A percentile compares a stretch with the other conserved stretches of the same genome.
Conservation (phyloP, 1,140 invertebrate species). For the Neomicropteryx cornuta region DNA sequence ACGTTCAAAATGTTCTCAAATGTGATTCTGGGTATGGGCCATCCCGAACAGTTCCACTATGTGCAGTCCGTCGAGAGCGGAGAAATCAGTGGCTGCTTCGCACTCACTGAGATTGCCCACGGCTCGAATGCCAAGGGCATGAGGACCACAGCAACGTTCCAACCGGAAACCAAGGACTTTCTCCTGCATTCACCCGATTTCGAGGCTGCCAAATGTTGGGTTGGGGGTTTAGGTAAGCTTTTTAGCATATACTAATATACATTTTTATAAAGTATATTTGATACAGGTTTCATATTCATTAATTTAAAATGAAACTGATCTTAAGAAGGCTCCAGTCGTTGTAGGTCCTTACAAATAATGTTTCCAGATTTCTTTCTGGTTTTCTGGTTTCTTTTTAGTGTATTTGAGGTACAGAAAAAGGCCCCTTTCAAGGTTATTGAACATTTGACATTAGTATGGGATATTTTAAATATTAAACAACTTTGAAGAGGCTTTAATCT, state of each 20-base stretch:
- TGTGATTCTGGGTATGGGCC: conserved; percentile 42
- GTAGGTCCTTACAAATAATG: not conserved
- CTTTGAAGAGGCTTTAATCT: too few species aligned
- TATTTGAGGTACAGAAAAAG: too few species aligned
- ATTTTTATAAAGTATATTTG: not conserved
- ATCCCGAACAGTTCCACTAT: conserved; percentile 42
- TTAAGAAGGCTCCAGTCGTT: too few species aligned
- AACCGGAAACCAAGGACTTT: conserved; percentile 62
- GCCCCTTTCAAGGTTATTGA: too few species aligned
- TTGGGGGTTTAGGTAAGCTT: conserved; percentile 45
- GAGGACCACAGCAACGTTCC: conserved; percentile 72
- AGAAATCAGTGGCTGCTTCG: conserved; percentile 62
- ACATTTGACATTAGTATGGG: too few species aligned
- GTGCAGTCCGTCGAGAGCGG: conserved; percentile 41
- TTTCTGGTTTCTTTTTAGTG: conserved; percentile 12
- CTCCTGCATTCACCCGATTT: conserved; percentile 72
- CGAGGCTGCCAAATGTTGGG: conserved; percentile 82
- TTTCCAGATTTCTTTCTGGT: too few species aligned
- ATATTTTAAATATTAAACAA: too few species aligned
- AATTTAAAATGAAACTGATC: too few species aligned
- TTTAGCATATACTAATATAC: conserved; percentile 1
- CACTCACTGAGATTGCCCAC: conserved; percentile 78
- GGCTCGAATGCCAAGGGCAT: conserved; percentile 77
- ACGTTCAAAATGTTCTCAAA: conserved; percentile 46
- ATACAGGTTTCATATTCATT: too few species aligned